Evolutionary conservation across 2,888 invertebrate genomes (phyloP).

Genomic region (Lasioglossum oenotherae): DNA sequence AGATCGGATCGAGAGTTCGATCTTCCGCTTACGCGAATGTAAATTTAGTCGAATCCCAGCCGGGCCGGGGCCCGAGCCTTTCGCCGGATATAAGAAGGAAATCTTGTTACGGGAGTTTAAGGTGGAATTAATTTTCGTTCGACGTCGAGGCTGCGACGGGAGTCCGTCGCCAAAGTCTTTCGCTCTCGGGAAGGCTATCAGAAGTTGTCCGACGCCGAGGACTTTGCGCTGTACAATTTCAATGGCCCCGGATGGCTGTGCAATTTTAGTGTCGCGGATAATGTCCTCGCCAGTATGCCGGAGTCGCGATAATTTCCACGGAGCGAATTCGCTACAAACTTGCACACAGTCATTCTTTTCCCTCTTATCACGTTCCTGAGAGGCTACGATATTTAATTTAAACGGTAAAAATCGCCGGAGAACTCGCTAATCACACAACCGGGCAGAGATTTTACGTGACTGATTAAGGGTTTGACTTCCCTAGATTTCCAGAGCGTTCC

Average conservation of each 20-base stretch:
- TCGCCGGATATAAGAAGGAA: constrained; percentile 22
- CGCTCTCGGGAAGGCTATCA: constrained; percentile 18
- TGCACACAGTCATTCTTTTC: background rate
- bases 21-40: constrained; percentile 26
- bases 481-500: background rate
- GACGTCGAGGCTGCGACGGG: constrained; percentile 17
- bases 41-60: constrained; percentile 27
- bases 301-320: background rate
- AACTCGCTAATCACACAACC: background rate
- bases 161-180: constrained; percentile 29
- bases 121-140: constrained; percentile 51
- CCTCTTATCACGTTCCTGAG: background rate
- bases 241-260: background rate
- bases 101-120: constrained; percentile 47
- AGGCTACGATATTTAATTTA: background rate
- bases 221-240: constrained; percentile 6
- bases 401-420: background rate
- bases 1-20: constrained; percentile 38
- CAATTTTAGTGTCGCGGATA: background rate
- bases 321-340: background rate
- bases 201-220: constrained; percentile 26
- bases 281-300: background rate
- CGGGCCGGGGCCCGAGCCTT: background rate
- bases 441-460: background rate
- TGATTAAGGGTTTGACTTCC: background rate